Evolutionary conservation across 2,113 vertebrate species (phyloP).

Genomic region (Eubucco bourcierii): DNA sequence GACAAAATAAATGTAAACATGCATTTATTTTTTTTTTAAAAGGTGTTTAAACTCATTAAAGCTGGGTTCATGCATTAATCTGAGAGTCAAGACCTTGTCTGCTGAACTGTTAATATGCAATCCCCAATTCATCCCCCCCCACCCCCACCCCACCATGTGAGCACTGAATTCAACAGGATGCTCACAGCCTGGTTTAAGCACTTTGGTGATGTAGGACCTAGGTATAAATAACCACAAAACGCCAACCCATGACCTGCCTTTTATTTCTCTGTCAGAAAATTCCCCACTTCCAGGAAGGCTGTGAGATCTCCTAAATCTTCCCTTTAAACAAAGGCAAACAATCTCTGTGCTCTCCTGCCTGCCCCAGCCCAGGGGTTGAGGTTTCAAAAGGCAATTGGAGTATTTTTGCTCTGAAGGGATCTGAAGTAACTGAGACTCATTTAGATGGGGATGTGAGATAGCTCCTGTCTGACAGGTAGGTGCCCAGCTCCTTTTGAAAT

Average conservation of each 20-base stretch:
- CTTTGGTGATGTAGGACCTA: not conserved
- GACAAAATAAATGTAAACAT: not conserved
- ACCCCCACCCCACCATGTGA: not conserved
- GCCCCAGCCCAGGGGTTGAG: not conserved
- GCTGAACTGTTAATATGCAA: not conserved
- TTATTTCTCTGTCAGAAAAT: not conserved
- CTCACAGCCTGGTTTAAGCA: not conserved
- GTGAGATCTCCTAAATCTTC: not conserved
- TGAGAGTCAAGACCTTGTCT: not conserved
- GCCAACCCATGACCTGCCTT: not conserved
- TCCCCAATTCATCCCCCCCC: not conserved
- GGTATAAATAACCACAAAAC: not conserved
- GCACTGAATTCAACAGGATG: not conserved
- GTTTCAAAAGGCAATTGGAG: constrained; percentile 41
- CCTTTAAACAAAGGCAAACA: constrained; percentile 24
- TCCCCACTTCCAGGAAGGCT: not conserved
- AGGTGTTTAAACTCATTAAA: not conserved
- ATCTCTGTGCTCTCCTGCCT: not conserved
- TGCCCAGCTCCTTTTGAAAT: constrained; percentile 54
- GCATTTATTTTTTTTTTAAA: not conserved
- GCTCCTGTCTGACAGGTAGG: constrained; percentile 25
- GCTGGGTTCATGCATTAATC: not conserved
- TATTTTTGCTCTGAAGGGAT: constrained; percentile 24
- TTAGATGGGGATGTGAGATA: constrained; percentile 63
- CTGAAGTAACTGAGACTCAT: constrained; percentile 46